Percentiles rank a stretch among this genome's conserved stretches.
phyloP scores from a whole-genome alignment of 1,140 invertebrate genomes.

The Heliconius melpomene region DNA sequence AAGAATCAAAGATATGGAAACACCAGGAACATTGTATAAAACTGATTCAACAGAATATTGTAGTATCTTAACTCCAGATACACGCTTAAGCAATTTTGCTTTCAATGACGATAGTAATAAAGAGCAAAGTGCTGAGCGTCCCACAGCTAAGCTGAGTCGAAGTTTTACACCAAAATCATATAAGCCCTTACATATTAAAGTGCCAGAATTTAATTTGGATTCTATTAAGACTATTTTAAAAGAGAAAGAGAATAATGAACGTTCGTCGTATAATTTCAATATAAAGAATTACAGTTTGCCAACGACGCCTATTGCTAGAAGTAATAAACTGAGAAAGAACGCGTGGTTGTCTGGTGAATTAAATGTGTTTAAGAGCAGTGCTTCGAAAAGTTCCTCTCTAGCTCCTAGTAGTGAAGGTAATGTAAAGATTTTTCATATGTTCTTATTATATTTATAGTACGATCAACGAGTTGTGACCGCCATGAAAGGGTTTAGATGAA shows the following conservation, averaged over 20 bases:
- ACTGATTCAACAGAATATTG: constrained; percentile 80
- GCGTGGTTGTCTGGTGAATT: constrained; percentile 78
- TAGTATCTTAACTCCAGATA: constrained; percentile 71
- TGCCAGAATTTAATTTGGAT: constrained; percentile 73
- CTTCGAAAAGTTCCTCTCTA: not conserved
- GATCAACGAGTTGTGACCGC: no score
- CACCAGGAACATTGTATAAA: constrained; percentile 66
- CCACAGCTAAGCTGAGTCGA: constrained; percentile 64
- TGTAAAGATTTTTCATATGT: not conserved
- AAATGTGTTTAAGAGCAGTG: constrained; percentile 47
- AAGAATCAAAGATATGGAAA: constrained; percentile 59
- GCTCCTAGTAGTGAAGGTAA: constrained; percentile 58
- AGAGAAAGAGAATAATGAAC: constrained; percentile 52
- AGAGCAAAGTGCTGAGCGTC: constrained; percentile 52
- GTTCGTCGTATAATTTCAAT: constrained; percentile 74
- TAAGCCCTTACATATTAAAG: constrained; percentile 75
- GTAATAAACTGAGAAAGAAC: constrained; percentile 77
- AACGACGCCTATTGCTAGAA: constrained; percentile 75
- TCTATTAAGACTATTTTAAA: constrained; percentile 64
- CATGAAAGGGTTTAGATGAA: no score
- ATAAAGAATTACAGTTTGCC: constrained; percentile 77
- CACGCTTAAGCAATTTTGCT: constrained; percentile 50
- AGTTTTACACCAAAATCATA: constrained; percentile 78
- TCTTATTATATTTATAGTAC: no score
- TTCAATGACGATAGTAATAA: constrained; percentile 49